Base-by-base conservation (phyloP, 2,113 vertebrate species). In the mouse (Mus musculus) region DNA sequence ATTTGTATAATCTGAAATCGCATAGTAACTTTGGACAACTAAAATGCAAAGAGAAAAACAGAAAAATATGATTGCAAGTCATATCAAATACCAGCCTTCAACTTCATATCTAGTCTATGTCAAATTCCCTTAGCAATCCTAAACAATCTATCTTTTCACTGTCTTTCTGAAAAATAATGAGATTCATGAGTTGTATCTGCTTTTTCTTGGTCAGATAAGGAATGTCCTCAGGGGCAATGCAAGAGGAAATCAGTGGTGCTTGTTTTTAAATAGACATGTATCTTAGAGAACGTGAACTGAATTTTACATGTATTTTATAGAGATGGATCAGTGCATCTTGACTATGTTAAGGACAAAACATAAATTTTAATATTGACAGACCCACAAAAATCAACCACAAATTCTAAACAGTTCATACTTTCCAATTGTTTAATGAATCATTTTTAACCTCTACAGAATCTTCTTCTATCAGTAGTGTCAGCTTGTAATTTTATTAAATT, bases 161-260 rank as follows among this genome's bases (percentile, higher is more conserved):
- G 73, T 85, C 11, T 33, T 95, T 95, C 49, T 86, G 52, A 93
- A 85, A n/a, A 94, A 84, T 91, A 93, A 90, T 87, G 80, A 73
- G 10, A 94, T 67, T 77, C 11, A 84, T 56, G 75, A 63, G 30
- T 71, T 90, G 88, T 89, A 49, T 72, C 26, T 88, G 84, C n/a
- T 84, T 84, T 94, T 46, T 65, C 56, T 46, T 90, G 76, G n/a
- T 76, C 82, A 93, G 65, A 85, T 77, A 97, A 76, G 36, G 49
- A 95, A 94, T 46, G 16, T 63, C 26, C 4, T 72, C 0, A 71
- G 46, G 49, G 54, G 24, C 42, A 75, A 0, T 78, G 36, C 33
- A 82, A 80, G 72, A 94, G 9, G 12, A 77, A 65, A 67, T 93
- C 61, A 91, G 67, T 61, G 63, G 0, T 93, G n/a, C 19, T 3